A percentile compares a stretch with the other conserved stretches of the same genome.
Conservation (phyloP, 2,797 vertebrate genomes). For the Alectoris magna region DNA sequence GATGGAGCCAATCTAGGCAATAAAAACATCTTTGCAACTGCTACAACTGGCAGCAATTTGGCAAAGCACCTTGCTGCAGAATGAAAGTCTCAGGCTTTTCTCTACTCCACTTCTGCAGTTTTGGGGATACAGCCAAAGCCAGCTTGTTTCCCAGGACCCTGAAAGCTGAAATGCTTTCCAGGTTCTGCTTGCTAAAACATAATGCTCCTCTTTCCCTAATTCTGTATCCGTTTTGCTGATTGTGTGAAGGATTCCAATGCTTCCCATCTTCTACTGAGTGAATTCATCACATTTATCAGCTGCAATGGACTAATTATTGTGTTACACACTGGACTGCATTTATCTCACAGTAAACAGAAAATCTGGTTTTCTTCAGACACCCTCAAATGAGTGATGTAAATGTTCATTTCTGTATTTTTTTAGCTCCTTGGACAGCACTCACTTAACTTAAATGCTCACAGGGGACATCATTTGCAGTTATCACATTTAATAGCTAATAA, state of each 20-base stretch:
- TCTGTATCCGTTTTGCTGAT: not conserved
- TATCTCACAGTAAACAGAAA: not conserved
- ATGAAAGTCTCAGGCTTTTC: not conserved
- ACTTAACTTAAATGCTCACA: not conserved
- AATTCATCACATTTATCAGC: not conserved
- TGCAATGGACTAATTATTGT: not conserved
- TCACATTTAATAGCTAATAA: not conserved
- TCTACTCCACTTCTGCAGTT: not conserved
- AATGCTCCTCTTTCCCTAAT: fast-evolving
- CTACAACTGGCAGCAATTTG: not conserved
- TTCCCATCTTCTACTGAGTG: not conserved
- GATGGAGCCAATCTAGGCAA: not conserved
- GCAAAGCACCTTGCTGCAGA: not conserved
- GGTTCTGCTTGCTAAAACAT: not conserved
- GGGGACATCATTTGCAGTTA: not conserved
- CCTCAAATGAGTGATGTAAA: not conserved
- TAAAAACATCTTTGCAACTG: not conserved
- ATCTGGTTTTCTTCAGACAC: not conserved
- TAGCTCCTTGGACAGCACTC: not conserved
- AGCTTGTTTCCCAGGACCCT: not conserved
- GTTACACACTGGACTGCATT: not conserved
- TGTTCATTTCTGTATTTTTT: not conserved
- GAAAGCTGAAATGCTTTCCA: not conserved
- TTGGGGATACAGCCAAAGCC: not conserved
- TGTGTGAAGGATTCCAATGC: not conserved